These are phyloP conservation scores for Erebia ligea DNA, from an alignment of 2,888 invertebrate species.

Conservation along the genomic window DNA sequence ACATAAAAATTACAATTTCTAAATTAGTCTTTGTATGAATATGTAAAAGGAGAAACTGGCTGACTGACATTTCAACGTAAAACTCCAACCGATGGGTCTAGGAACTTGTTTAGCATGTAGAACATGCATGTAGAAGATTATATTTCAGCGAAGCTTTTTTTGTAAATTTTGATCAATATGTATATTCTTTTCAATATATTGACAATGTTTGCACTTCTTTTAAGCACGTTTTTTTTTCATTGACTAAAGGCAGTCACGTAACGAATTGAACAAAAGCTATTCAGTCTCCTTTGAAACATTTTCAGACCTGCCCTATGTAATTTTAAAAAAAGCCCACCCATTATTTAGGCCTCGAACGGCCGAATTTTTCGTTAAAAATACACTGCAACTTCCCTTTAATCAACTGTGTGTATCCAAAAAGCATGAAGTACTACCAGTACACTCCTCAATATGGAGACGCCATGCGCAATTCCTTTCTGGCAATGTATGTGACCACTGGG, in stretches of 20 bases:
- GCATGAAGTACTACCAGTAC: neutral
- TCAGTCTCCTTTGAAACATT: conserved; percentile 2
- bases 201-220: neutral
- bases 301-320: conserved; percentile 6
- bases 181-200: neutral
- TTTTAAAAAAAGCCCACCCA: neutral
- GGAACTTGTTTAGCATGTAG: too few species aligned
- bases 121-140: too few species aligned
- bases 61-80: too few species aligned
- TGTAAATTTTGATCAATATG: too few species aligned
- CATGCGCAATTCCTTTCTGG: neutral
- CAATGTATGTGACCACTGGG: neutral
- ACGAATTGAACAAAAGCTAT: neutral
- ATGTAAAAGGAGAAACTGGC: too few species aligned
- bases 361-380: conserved; percentile 25
- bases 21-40: too few species aligned
- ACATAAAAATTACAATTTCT: too few species aligned
- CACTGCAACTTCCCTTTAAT: conserved; percentile 27
- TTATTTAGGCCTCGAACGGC: conserved; percentile 20
- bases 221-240: neutral
- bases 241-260: neutral
- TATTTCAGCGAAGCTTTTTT: too few species aligned
- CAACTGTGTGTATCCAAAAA: conserved; percentile 13
- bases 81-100: too few species aligned
- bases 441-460: neutral